These are phyloP conservation scores for Rhinoraja longicauda DNA, from an alignment of 2,797 vertebrate species.

Conservation along the genomic window DNA sequence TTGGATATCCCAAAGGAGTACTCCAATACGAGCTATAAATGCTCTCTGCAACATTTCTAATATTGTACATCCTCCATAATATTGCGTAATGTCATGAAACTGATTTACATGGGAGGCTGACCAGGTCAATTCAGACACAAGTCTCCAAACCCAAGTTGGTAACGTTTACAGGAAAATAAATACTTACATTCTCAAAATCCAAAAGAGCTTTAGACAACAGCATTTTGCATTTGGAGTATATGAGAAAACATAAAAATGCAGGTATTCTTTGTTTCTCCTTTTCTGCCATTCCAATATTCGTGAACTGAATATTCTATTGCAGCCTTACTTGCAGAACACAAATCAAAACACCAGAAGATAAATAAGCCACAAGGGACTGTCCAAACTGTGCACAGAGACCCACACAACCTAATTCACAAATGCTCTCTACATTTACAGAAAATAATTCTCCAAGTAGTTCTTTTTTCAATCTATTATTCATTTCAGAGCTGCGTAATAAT, in stretches of 20 bases:
- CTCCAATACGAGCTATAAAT: background rate
- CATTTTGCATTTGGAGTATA: background rate
- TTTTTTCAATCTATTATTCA: background rate
- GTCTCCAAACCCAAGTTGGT: background rate
- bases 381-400: background rate
- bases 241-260: slow-evolving; percentile 21
- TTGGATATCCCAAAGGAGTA: background rate
- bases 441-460: background rate
- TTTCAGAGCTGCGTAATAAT: background rate
- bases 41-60: background rate
- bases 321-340: background rate
- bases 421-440: background rate
- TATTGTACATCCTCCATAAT: background rate
- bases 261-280: background rate
- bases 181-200: background rate
- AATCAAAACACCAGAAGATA: slow-evolving; percentile 22
- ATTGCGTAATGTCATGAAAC: background rate
- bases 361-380: background rate
- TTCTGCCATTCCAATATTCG: background rate
- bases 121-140: background rate
- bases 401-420: background rate
- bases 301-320: background rate
- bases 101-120: background rate
- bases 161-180: background rate
- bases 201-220: background rate